Evolutionary conservation across 2,113 vertebrate species (phyloP).

Genomic region (Ibidorhyncha struthersii): DNA sequence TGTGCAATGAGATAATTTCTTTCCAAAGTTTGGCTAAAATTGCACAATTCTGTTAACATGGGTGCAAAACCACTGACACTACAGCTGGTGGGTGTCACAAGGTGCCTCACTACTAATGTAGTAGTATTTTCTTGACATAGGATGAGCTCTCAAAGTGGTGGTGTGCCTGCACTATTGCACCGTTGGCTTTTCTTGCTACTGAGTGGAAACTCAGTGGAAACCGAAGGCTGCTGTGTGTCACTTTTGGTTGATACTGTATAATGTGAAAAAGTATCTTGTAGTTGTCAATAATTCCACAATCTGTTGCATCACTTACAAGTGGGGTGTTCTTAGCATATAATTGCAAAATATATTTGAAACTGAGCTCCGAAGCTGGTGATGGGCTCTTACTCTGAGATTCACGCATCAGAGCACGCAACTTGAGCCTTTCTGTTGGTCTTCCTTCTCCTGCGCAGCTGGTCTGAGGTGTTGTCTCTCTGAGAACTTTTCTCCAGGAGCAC

Average conservation of each 20-base stretch:
- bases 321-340: not conserved
- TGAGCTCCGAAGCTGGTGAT: not conserved
- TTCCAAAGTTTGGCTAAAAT: not conserved
- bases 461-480: not conserved
- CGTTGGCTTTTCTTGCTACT: not conserved
- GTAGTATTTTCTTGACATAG: not conserved
- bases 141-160: not conserved
- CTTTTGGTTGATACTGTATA: not conserved
- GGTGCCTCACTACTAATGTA: not conserved
- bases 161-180: not conserved
- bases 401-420: rapidly evolving
- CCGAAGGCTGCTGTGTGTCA: not conserved
- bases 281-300: not conserved
- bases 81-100: not conserved
- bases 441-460: not conserved
- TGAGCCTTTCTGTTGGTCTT: not conserved
- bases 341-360: not conserved
- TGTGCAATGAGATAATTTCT: not conserved
- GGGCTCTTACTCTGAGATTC: not conserved
- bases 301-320: not conserved
- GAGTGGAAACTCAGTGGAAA: not conserved
- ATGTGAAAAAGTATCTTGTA: not conserved
- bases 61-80: rapidly evolving
- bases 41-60: not conserved
- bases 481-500: not conserved